These are phyloP conservation scores for Heteromurus nitidus DNA, from an alignment of 2,888 invertebrate genomes.

Conservation along the genomic window DNA sequence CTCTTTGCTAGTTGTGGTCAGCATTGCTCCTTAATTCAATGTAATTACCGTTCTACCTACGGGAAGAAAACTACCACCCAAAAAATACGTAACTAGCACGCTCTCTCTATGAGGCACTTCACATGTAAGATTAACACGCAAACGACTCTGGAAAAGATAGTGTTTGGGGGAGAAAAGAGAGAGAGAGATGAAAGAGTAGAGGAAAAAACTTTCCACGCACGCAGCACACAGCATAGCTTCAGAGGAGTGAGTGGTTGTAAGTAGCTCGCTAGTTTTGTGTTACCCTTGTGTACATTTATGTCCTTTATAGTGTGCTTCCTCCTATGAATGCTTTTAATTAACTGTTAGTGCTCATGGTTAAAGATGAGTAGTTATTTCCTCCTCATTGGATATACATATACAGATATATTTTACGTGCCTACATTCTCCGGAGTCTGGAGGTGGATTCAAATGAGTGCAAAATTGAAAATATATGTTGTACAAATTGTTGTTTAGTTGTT, in stretches of 20 bases:
- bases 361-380: too few relatives aligned
- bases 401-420: too few relatives aligned
- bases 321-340: too few relatives aligned
- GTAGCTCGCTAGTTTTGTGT: slow-evolving; percentile 6
- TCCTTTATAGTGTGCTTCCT: slow-evolving; percentile 1
- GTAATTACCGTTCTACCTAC: slow-evolving; percentile 4
- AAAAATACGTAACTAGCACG: slow-evolving; percentile 17
- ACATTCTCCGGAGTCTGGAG: too few relatives aligned
- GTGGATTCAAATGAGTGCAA: too few relatives aligned
- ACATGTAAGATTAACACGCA: slow-evolving; percentile 25
- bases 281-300: slow-evolving; percentile 12
- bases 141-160: too few relatives aligned
- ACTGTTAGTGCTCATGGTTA: too few relatives aligned
- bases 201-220: slow-evolving; percentile 16
- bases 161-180: neutral
- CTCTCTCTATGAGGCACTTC: slow-evolving; percentile 33
- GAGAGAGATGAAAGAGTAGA: slow-evolving; percentile 6
- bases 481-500: too few relatives aligned
- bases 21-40: slow-evolving; percentile 12
- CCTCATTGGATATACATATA: too few relatives aligned
- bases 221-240: neutral
- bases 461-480: too few relatives aligned
- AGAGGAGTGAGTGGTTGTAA: neutral
- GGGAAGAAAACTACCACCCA: slow-evolving; percentile 10
- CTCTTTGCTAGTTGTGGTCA: slow-evolving; percentile 19